Conservation (phyloP, 2,113 vertebrate genomes). For the Scolopax mira region DNA sequence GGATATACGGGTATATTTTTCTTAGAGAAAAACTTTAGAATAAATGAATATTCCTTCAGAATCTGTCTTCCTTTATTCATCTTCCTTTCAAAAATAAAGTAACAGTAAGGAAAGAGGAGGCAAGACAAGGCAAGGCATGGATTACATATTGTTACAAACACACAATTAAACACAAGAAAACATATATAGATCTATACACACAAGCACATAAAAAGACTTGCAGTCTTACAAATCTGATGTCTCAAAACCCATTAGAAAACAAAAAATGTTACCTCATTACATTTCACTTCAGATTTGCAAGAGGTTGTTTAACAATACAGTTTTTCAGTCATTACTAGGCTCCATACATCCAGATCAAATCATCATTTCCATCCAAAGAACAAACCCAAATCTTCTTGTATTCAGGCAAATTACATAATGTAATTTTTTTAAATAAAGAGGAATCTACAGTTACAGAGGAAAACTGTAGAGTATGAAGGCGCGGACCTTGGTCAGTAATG, state of each 20-base stretch:
- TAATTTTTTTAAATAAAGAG: too few species aligned
- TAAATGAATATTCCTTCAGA: neutral
- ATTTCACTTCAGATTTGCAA: neutral
- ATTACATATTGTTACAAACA: neutral
- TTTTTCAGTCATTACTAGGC: neutral
- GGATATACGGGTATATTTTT: neutral
- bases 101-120: neutral
- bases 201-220: neutral
- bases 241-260: neutral
- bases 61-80: neutral
- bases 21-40: neutral
- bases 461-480: too few species aligned
- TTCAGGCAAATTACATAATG: too few species aligned
- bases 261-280: neutral
- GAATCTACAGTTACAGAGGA: too few species aligned
- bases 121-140: fast-evolving
- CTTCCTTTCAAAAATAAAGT: neutral
- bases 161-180: neutral
- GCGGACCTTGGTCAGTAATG: too few species aligned
- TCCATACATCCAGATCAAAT: neutral
- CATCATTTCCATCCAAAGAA: neutral
- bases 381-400: neutral
- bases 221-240: neutral
- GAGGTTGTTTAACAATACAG: neutral
- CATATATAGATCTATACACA: fast-evolving